Conservation (phyloP, 2,797 vertebrate genomes). For the Microchirus variegatus region DNA sequence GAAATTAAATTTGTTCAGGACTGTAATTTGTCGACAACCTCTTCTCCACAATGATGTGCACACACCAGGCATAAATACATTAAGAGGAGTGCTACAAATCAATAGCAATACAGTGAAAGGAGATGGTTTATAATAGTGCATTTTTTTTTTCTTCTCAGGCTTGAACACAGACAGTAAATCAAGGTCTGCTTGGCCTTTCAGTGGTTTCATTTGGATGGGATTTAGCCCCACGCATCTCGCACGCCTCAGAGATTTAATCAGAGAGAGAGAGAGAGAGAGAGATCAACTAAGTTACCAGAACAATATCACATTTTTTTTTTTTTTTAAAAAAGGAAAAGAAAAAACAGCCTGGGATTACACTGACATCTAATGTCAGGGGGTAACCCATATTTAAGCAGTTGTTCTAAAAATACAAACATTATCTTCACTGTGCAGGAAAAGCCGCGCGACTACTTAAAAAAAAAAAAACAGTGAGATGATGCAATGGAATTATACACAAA, state of each 20-base stretch:
- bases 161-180: conserved; percentile 70
- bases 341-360: conserved; percentile 70
- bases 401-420: conserved; percentile 40
- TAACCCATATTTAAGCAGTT: conserved; percentile 42
- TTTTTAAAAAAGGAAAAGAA: conserved; percentile 37
- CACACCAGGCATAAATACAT: conserved; percentile 58
- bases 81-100: conserved; percentile 59
- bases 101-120: conserved; percentile 67
- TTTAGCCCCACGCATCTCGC: conserved; percentile 67
- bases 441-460: conserved; percentile 54
- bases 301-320: conserved; percentile 48
- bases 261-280: conserved; percentile 58
- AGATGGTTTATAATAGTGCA: conserved; percentile 59
- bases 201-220: conserved; percentile 73
- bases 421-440: conserved; percentile 53
- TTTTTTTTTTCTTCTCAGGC: conserved; percentile 62
- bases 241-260: conserved; percentile 68
- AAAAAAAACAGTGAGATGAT: conserved; percentile 51
- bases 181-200: conserved; percentile 62
- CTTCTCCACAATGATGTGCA: conserved; percentile 45
- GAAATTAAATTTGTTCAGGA: conserved; percentile 18
- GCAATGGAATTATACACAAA: conserved; percentile 50
- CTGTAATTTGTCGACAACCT: conserved; percentile 28
- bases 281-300: conserved; percentile 52
- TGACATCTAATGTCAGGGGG: conserved; percentile 55